Percentiles rank a stretch among this genome's conserved stretches.
Conservation (phyloP, 1,140 invertebrate genomes). For the Phortica variegata region DNA sequence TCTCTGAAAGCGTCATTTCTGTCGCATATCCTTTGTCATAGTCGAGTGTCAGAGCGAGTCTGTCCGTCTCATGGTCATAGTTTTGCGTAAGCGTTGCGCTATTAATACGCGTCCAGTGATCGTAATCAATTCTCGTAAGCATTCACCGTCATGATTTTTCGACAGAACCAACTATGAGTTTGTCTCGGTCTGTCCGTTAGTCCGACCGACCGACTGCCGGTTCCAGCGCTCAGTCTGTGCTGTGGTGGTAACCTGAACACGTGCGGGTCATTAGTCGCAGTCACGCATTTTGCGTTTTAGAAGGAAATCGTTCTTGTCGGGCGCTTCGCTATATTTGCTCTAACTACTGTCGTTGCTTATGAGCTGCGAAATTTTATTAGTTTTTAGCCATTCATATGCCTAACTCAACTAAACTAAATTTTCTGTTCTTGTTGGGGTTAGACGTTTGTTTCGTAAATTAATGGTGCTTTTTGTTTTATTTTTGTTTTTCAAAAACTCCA, state of each 20-base stretch:
- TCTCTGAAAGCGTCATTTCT: too few species aligned
- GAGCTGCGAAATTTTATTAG: constrained; percentile 47
- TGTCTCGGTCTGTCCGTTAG: constrained; percentile 7
- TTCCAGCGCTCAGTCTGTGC: background rate
- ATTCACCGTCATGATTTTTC: too few species aligned
- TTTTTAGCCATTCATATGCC: too few species aligned
- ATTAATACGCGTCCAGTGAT: constrained; percentile 54
- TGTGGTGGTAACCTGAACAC: constrained; percentile 38
- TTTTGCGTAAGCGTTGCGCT: constrained; percentile 28
- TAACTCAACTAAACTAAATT: constrained; percentile 33
- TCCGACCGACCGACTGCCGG: background rate
- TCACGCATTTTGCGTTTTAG: constrained; percentile 50
- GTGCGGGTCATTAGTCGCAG: constrained; percentile 54
- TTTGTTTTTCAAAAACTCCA: constrained; percentile 43
- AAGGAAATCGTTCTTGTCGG: constrained; percentile 54
- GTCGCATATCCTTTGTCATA: constrained; percentile 30
- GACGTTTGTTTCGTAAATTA: background rate
- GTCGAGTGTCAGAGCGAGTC: too few species aligned
- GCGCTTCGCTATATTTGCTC: constrained; percentile 52
- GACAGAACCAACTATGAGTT: too few species aligned
- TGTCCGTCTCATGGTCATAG: constrained; percentile 43
- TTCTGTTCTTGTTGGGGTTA: background rate
- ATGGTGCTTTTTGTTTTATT: constrained; percentile 21
- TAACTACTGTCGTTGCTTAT: constrained; percentile 30
- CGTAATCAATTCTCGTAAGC: constrained; percentile 46